A percentile compares a stretch with the other conserved stretches of the same genome.
phyloP scores from a whole-genome alignment of 2,888 invertebrate genomes.

The Xestobium rufovillosum region DNA sequence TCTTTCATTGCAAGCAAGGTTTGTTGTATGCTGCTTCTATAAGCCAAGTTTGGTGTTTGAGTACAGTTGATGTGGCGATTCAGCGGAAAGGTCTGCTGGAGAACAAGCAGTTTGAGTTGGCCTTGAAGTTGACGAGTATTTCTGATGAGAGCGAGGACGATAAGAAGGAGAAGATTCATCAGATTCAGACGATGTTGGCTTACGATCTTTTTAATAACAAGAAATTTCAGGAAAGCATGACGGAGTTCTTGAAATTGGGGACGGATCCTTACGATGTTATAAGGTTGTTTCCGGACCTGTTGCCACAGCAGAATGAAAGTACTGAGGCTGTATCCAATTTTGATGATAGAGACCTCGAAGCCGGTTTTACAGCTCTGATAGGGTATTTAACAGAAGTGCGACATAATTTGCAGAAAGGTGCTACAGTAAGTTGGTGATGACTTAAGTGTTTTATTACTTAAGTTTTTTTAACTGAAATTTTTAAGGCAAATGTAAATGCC shows the following conservation, averaged over 20 bases:
- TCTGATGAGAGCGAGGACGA: conserved; percentile 75
- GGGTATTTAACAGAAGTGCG: conserved; percentile 80
- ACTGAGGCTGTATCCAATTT: conserved; percentile 49
- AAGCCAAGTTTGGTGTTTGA: conserved; percentile 84
- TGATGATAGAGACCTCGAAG: conserved; percentile 78
- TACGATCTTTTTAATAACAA: conserved; percentile 85
- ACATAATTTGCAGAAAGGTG: conserved; percentile 45
- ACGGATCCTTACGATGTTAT: conserved; percentile 96
- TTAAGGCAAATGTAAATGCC: conserved; percentile 32
- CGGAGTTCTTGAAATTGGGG: conserved; percentile 78
- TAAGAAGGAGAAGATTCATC: conserved; percentile 70
- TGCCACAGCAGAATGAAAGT: conserved; percentile 44
- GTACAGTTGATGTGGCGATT: conserved; percentile 68
- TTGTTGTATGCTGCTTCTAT: conserved; percentile 80
- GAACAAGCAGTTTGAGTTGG: conserved; percentile 89
- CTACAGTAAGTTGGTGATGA: conserved; percentile 32
- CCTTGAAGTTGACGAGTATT: conserved; percentile 72
- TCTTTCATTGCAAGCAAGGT: conserved; percentile 69
- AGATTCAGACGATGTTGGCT: conserved; percentile 87
- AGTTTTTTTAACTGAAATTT: conserved; percentile 18
- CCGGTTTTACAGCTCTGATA: conserved; percentile 79
- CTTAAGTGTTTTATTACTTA: conserved; percentile 25
- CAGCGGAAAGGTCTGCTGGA: conserved; percentile 80
- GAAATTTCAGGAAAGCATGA: conserved; percentile 84
- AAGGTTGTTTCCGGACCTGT: conserved; percentile 84